Evolutionary conservation across 2,888 invertebrate genomes (phyloP).

Genomic region (Erannis defoliaria): DNA sequence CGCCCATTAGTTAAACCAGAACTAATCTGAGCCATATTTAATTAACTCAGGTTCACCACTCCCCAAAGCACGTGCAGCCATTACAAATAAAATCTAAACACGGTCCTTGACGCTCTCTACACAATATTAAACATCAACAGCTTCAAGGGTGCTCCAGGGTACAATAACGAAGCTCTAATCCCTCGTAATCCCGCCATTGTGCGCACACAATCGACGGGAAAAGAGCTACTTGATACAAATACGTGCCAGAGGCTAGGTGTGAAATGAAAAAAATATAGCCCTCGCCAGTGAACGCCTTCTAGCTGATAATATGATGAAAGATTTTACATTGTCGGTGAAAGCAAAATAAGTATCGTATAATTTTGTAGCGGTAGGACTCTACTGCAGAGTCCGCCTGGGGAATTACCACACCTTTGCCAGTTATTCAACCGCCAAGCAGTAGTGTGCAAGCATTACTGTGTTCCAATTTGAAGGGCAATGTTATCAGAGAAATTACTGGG

Average conservation of each 20-base stretch:
- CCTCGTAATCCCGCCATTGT: constrained; percentile 43
- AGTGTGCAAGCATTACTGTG: too few relatives aligned
- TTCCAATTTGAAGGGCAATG: too few relatives aligned
- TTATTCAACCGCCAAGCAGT: too few relatives aligned
- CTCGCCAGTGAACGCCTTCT: too few relatives aligned
- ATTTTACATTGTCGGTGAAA: too few relatives aligned
- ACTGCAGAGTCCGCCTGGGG: too few relatives aligned
- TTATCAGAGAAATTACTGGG: too few relatives aligned
- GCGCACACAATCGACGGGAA: constrained; percentile 45
- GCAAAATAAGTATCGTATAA: too few relatives aligned
- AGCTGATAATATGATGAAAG: too few relatives aligned
- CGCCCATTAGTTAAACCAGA: too few relatives aligned
- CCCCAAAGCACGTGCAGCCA: background rate
- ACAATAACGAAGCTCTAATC: constrained; percentile 41
- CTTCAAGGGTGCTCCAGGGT: constrained; percentile 31
- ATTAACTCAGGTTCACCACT: constrained; percentile 9
- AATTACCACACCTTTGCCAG: too few relatives aligned
- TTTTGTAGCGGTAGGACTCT: too few relatives aligned
- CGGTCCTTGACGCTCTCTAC: constrained; percentile 19
- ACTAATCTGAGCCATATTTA: constrained; percentile 5
- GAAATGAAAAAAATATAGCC: background rate
- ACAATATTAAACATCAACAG: constrained; percentile 22
- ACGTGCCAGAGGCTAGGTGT: constrained; percentile 5
- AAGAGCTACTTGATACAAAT: constrained; percentile 39
- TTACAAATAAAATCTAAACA: constrained; percentile 1